Evolutionary conservation across 2,113 vertebrate genomes (phyloP), one percentile per base, ranked within the genome.

Genomic region (Pavo muticus): DNA sequence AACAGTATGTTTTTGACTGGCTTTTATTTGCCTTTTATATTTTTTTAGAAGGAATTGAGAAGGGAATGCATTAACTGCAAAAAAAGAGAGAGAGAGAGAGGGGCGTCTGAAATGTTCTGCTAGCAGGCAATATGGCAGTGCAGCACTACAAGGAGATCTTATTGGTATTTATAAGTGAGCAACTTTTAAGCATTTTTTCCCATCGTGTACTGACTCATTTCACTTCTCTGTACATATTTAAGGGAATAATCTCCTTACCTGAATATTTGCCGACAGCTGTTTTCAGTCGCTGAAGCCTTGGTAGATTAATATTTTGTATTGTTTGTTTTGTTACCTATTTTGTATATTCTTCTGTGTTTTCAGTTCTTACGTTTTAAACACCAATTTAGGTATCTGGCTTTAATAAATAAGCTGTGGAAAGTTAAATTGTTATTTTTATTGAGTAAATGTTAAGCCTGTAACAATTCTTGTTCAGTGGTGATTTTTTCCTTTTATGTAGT

Each of bases 21-120:
- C 14, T 39, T 81, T 84, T 68, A 14, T 89, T 82, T 94, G 64
- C 7, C 14, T 78, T 67, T 69, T n/a, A 20, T 50, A 11, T 14
- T 77, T 83, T 83, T 83, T 79, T 56, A 50, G 39, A 84, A 39
- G 44, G 25, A 82, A 35, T 47, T 75, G 19, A 29, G 77, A 86
- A 83, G 50, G 45, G 13, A 72, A 7, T 72, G 9, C 8, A 21
- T 57, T 44, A 42, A 20, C 21, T 71, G 9, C 9, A 42, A 45
- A 87, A n/a, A n/a, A n/a, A n/a, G n/a, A n/a, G n/a, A n/a, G n/a
- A n/a, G n/a, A n/a, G n/a, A n/a, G n/a, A n/a, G n/a, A n/a, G n/a
- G n/a, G n/a, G n/a, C n/a, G 18, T 10, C 27, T 54, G 16, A 30
- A 61, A 64, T 56, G 17, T 76, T 2, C 21, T 52, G 7, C 70